Evolutionary conservation across 2,888 invertebrate genomes (phyloP).

Genomic region (Pseudococcus jackbeardsleyi): DNA sequence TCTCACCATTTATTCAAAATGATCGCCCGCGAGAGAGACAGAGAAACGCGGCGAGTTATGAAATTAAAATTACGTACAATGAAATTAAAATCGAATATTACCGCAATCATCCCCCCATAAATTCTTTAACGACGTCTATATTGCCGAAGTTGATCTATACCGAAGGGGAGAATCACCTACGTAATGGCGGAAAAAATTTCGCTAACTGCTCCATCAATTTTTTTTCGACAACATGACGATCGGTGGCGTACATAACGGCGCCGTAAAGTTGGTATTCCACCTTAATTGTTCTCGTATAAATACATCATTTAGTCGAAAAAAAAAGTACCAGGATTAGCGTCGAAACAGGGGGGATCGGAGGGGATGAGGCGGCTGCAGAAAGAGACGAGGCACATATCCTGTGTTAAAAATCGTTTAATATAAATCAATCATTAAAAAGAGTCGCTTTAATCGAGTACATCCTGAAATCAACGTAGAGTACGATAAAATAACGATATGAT

Average conservation of each 20-base stretch:
- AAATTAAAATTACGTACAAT: not conserved
- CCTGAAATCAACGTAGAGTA: conserved; percentile 16
- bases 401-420: conserved; percentile 47
- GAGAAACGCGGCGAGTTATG: not conserved
- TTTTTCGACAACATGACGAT: conserved; percentile 19
- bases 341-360: not conserved
- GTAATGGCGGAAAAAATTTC: not conserved
- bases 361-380: not conserved
- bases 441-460: conserved; percentile 32
- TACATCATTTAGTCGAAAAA: not conserved
- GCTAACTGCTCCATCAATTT: not conserved
- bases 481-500: conserved; percentile 25
- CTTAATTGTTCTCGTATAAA: conserved; percentile 32
- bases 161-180: conserved; percentile 1
- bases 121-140: not conserved
- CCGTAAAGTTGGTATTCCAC: not conserved
- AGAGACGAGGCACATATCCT: conserved; percentile 16
- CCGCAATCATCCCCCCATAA: conserved; percentile 19
- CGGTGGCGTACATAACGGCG: not conserved
- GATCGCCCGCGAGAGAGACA: not conserved
- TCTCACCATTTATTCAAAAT: not conserved
- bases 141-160: not conserved
- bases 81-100: conserved; percentile 20
- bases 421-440: conserved; percentile 47
- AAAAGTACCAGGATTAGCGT: conserved; percentile 1